Evolutionary conservation across 2,888 invertebrate genomes (phyloP).

Genomic region (Spisula subtruncata): DNA sequence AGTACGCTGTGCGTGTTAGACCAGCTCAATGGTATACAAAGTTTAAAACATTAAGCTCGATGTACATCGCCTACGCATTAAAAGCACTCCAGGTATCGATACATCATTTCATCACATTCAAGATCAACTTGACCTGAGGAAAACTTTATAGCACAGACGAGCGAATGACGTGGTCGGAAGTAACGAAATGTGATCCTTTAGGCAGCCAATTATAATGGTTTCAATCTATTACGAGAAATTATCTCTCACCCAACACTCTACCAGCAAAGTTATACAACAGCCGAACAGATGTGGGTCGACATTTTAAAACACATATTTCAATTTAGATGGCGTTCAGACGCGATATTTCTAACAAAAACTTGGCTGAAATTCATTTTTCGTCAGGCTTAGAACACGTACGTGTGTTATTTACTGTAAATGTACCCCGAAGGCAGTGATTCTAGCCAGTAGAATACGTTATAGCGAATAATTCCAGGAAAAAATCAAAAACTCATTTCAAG

Average conservation of each 20-base stretch:
- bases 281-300: background rate
- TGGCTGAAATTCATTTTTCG: constrained; percentile 6
- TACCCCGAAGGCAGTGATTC: background rate
- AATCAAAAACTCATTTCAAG: background rate
- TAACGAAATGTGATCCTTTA: background rate
- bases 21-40: too few species aligned
- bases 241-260: background rate
- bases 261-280: background rate
- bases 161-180: background rate
- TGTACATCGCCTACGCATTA: background rate
- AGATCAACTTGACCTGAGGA: background rate
- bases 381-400: background rate
- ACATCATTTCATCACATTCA: background rate
- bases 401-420: constrained; percentile 13
- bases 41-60: too few species aligned
- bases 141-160: background rate
- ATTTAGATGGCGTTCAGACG: background rate
- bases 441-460: background rate
- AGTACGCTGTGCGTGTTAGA: too few species aligned
- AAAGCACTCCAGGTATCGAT: background rate
- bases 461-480: background rate
- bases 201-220: background rate
- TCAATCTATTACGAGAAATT: background rate
- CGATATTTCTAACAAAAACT: background rate
- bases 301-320: constrained; percentile 9